phyloP scores from a whole-genome alignment of 1,140 invertebrate genomes.

The Yoshiicerus persimilis region DNA sequence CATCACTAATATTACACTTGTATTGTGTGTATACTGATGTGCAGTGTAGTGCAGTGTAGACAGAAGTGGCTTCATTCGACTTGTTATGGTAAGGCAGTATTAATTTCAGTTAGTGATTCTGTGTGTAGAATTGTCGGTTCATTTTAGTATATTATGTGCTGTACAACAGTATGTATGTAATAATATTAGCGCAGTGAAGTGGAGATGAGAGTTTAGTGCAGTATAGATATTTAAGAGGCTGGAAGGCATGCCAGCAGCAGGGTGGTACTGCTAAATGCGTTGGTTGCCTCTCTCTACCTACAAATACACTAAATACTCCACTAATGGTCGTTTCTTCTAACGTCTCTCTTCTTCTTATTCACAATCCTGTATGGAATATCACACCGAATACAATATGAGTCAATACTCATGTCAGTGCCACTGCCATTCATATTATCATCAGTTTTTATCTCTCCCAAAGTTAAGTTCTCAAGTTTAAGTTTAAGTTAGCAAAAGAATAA shows the following conservation, averaged over 20 bases:
- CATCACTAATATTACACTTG: constrained; percentile 20
- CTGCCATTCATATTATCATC: background rate
- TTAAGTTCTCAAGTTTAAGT: background rate
- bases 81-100: background rate
- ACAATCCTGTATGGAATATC: background rate
- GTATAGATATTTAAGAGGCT: background rate
- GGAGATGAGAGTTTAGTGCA: background rate
- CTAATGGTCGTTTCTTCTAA: background rate
- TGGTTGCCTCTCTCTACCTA: background rate
- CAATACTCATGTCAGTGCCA: background rate
- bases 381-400: background rate
- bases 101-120: background rate
- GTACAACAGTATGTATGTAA: background rate
- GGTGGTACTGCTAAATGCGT: background rate
- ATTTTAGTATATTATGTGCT: background rate
- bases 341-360: background rate
- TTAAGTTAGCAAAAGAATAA: background rate
- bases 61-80: background rate
- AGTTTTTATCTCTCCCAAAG: background rate
- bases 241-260: constrained; percentile 8
- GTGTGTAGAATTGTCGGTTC: background rate
- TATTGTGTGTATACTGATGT: background rate
- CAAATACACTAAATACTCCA: background rate
- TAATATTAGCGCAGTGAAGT: background rate
- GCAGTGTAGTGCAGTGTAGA: no score